Base-by-base conservation (phyloP, 2,888 invertebrate species). In the Cerceris rybyensis region DNA sequence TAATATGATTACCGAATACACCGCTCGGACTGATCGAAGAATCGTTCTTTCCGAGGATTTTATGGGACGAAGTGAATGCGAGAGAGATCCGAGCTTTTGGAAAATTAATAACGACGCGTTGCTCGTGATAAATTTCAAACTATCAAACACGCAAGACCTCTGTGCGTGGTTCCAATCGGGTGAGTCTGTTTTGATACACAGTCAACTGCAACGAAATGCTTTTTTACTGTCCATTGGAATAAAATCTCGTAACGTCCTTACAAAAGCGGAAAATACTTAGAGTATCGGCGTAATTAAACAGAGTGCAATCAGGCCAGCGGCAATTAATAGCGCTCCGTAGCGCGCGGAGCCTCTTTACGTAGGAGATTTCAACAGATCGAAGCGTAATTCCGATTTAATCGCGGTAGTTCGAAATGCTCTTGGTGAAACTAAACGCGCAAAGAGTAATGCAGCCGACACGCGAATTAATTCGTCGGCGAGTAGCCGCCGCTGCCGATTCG, bases 351-450 rank as follows among this genome's bases (percentile, higher is more conserved):
- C 39, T n/a, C 13, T 17, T 11, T 13, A 6, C 11, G 50, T 6
- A 43, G 52, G 55, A 68, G 73, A 60, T 78, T 75, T 75, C 68
- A 52, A 28, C 75, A 50, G 67, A 72, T 80, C 76, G 76, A 69
- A 73, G 46, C 49, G 70, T 75, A 79, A 85, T 81, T 70, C 63
- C 61, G 72, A 67, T 85, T 82, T 76, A 82, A 85, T 82, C 80
- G 79, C 49, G 77, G 82, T 64, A 55, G 59, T 43, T 61, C 16
- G 16, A 42, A 68, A 61, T 64, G 68, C 49, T 54, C 55, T 70
- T 60, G 61, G 61, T 9, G 50, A 58, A 64, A 70, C 46, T 68
- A 66, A 82, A 83, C 71, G 71, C 65, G 70, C 58, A 67, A 79
- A 43, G 80, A 83, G 83, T 70, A 80, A 80, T 68, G 83, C 64